Evolutionary conservation across 2,888 invertebrate species (phyloP), one percentile per base, ranked within the genome.

Genomic region (Tricholauxania praeusta): DNA sequence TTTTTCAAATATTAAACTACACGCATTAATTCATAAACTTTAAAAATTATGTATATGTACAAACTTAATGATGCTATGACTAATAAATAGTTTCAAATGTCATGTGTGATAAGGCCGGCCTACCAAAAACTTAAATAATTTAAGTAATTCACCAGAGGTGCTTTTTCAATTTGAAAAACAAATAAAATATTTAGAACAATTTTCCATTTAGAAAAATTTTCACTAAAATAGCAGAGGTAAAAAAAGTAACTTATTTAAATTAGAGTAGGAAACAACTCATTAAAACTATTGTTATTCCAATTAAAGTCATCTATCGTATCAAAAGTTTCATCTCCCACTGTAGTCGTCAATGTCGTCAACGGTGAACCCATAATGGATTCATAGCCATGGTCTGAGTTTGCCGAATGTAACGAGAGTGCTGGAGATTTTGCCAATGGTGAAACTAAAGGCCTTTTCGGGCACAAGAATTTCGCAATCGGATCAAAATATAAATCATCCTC

Each of bases 261-360:
- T 82, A 94, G 88, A 75, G 91, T 91, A 52, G 94, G 94, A 87
- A 95, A 95, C 79, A 95, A 87, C 87, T 94, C 94, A 75, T 93
- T 91, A 80, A 94, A 91, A 82, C 91, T 92, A 19, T 71, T 73
- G 82, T 93, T 92, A 47, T 70, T 51, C 93, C 93, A 94, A 81
- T 92, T 89, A 83, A 93, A 92, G 82, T 92, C 84, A 12, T 83
- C 84, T 19, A 78, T 80, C 1, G 79, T 78, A 0, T 78, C 71
- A 70, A 76, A 53, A 14, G 74, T 73, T n/a, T 83, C 78, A 72
- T 80, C 74, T 65, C 81, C 78, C 69, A 83, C 75, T 52, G 82
- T 68, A 17, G 68, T 71, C 2, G 78, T 75, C 49, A 28, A 77
- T 68, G 55, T 3, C 10, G 78, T 75, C 47, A 77, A 75, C 2